These are phyloP conservation scores for Cavia porcellus DNA, from an alignment of 2,113 vertebrate species.

Conservation along the genomic window DNA sequence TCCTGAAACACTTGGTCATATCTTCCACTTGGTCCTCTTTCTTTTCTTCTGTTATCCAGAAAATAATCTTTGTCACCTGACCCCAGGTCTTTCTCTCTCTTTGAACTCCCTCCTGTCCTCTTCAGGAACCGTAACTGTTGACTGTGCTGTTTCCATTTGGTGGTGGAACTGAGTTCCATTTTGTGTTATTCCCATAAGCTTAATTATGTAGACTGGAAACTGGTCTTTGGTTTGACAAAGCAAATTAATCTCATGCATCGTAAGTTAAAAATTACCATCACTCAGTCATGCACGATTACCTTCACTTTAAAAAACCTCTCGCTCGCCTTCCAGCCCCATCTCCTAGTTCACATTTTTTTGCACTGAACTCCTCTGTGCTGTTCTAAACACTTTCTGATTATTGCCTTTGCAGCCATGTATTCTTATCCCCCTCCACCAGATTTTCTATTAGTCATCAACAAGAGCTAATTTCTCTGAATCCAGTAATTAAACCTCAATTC, in stretches of 20 bases:
- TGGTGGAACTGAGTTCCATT: neutral
- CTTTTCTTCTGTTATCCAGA: neutral
- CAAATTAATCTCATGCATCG: neutral
- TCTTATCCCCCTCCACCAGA: neutral
- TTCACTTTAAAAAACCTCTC: neutral
- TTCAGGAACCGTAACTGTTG: neutral
- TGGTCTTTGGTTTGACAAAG: constrained; percentile 22
- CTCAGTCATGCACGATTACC: neutral
- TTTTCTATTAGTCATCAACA: neutral
- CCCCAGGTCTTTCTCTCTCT: neutral
- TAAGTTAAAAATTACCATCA: neutral
- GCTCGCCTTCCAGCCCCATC: neutral
- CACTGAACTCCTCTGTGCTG: neutral
- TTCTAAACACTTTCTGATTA: neutral
- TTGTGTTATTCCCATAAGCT: neutral
- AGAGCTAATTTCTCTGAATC: neutral
- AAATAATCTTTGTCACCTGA: neutral
- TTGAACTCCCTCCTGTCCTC: neutral
- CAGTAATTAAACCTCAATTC: neutral
- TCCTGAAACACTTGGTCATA: neutral
- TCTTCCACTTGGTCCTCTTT: neutral
- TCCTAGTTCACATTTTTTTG: neutral
- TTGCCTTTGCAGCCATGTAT: neutral
- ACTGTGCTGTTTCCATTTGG: neutral
- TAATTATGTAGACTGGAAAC: neutral